Evolutionary conservation across 2,113 vertebrate species (phyloP).

Genomic region (Pelecanoides urinatrix): DNA sequence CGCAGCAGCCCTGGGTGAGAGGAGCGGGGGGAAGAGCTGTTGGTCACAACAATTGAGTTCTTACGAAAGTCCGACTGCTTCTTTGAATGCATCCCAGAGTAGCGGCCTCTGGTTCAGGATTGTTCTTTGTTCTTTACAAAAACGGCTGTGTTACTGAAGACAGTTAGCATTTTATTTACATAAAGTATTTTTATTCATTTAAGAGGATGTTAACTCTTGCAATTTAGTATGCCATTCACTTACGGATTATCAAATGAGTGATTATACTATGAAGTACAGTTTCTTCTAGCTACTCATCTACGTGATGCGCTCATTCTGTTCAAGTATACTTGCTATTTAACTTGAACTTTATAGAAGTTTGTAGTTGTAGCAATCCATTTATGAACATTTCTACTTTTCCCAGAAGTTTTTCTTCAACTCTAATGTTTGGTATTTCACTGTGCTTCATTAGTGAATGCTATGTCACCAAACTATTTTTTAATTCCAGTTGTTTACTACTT

Average conservation of each 20-base stretch:
- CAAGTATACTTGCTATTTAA: background rate
- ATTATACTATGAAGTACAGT: background rate
- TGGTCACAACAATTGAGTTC: accelerated
- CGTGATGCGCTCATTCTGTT: accelerated
- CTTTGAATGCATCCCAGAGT: background rate
- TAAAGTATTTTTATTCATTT: background rate
- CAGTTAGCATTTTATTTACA: background rate
- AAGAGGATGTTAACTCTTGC: background rate
- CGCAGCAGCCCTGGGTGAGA: background rate
- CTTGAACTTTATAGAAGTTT: background rate
- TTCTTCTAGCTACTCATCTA: background rate
- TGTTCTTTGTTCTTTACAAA: background rate
- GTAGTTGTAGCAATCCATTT: background rate
- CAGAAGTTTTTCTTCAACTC: background rate
- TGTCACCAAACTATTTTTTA: background rate
- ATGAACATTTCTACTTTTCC: background rate
- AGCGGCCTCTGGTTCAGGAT: background rate
- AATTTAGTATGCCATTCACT: background rate
- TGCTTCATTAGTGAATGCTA: background rate
- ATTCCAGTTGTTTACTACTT: background rate
- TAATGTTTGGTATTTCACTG: background rate
- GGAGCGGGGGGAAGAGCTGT: background rate
- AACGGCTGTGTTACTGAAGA: background rate
- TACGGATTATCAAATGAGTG: background rate
- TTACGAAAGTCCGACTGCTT: accelerated